These are phyloP conservation scores for Venustoraphidia nigricollis DNA, from an alignment of 2,888 invertebrate genomes.

Conservation along the genomic window DNA sequence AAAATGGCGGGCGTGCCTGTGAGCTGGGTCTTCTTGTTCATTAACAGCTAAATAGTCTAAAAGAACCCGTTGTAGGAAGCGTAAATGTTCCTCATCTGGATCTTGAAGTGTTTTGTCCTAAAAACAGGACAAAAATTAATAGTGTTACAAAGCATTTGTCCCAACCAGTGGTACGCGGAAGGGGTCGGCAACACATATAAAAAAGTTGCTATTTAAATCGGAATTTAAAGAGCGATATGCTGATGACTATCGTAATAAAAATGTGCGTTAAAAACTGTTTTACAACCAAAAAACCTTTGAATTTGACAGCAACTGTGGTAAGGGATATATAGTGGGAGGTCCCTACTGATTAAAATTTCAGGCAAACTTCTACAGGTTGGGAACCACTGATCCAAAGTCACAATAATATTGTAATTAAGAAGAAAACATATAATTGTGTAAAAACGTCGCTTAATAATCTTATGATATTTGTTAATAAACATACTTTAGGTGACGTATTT, in stretches of 20 bases:
- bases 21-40: constrained; percentile 73
- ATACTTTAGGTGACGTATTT: constrained; percentile 19
- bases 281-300: too few species aligned
- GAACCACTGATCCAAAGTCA: neutral
- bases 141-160: constrained; percentile 1
- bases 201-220: too few species aligned
- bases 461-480: constrained; percentile 12
- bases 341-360: too few species aligned
- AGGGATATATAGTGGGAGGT: too few species aligned
- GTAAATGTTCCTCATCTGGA: constrained; percentile 70
- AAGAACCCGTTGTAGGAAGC: constrained; percentile 77
- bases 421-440: constrained; percentile 10
- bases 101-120: constrained; percentile 39
- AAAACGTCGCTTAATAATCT: too few species aligned
- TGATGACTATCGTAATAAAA: too few species aligned
- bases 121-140: constrained; percentile 3
- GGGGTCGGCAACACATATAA: too few species aligned
- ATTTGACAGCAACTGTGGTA: too few species aligned
- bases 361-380: too few species aligned
- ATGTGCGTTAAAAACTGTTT: too few species aligned
- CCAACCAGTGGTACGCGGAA: too few species aligned
- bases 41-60: constrained; percentile 87
- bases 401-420: neutral
- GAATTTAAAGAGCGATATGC: too few species aligned
- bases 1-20: constrained; percentile 85